phyloP scores from a whole-genome alignment of 2,888 invertebrate genomes.

The Ophion costatus region DNA sequence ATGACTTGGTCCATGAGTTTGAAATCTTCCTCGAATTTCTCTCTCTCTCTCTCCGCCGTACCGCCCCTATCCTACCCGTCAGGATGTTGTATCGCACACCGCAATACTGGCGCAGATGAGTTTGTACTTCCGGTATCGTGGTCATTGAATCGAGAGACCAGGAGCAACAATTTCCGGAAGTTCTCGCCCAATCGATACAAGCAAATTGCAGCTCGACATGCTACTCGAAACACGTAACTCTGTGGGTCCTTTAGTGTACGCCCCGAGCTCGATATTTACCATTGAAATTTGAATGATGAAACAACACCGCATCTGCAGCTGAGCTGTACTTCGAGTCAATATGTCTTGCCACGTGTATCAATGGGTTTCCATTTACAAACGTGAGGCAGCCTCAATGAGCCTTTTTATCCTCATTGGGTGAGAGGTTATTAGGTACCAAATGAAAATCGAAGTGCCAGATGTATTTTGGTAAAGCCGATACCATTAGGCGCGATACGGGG shows the following conservation, averaged over 20 bases:
- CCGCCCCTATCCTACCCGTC: background rate
- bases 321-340: background rate
- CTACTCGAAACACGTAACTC: constrained; percentile 1
- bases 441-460: background rate
- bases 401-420: background rate
- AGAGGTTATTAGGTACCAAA: background rate
- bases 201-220: background rate
- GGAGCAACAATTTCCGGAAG: background rate
- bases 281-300: background rate
- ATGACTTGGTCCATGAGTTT: background rate
- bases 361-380: background rate
- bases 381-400: background rate
- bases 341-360: background rate
- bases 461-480: constrained; percentile 8
- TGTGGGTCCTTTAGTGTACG: background rate
- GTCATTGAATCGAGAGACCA: constrained; percentile 4
- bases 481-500: constrained; percentile 22
- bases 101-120: constrained; percentile 3
- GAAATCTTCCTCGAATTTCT: constrained; percentile 35
- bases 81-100: constrained; percentile 12
- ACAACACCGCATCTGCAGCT: background rate
- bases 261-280: background rate
- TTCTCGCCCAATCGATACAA: background rate
- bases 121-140: constrained; percentile 3
- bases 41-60: background rate